Base-by-base conservation (phyloP, 2,113 vertebrate species). In the Platichthys stellatus region DNA sequence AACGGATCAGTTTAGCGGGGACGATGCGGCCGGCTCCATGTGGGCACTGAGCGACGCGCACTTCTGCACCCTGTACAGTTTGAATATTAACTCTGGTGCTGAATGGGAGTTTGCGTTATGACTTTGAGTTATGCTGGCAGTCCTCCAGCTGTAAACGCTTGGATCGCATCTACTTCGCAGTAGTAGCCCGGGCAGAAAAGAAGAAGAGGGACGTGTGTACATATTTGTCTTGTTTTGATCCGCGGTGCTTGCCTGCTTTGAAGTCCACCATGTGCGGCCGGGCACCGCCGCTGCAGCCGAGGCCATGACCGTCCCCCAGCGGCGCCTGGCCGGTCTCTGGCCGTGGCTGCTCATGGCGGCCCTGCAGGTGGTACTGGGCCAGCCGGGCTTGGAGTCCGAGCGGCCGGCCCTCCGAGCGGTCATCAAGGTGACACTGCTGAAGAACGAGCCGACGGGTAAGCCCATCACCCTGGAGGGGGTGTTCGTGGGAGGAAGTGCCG, bases 291-390 rank as follows among this genome's bases (percentile, higher is more conserved):
- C 95, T 92, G 85, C 96, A 96, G 94, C 95, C 96, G 94, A 96
- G 95, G 96, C 96, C 96, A 99, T 99, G 98, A 99, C 94, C 94
- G 94, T 96, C 94, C 95, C 94, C 93, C 96, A 82, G 95, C 94
- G 94, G 95, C 97, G 95, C 94, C 94, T 96, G 96, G 96, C 95
- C 96, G 95, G 95, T 94, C 96, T 97, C 94, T 98, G 97, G 97
- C 97, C 96, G 92, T 97, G 96, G 97, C 96, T 99, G 94, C 95
- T 98, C 88, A 95, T 97, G 96, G 96, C 96, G 87, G 95, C 94
- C 93, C 94, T 97, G 90, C 96, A 96, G 94, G 94, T 96, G 88
- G 95, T 94, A 89, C 94, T 97, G 68, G 95, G 94, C 93, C 96
- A 87, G 53, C 94, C 94, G 0, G 95, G 95, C 94, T 94, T 95